Conservation (phyloP, 2,888 invertebrate species). For the Syritta pipiens region DNA sequence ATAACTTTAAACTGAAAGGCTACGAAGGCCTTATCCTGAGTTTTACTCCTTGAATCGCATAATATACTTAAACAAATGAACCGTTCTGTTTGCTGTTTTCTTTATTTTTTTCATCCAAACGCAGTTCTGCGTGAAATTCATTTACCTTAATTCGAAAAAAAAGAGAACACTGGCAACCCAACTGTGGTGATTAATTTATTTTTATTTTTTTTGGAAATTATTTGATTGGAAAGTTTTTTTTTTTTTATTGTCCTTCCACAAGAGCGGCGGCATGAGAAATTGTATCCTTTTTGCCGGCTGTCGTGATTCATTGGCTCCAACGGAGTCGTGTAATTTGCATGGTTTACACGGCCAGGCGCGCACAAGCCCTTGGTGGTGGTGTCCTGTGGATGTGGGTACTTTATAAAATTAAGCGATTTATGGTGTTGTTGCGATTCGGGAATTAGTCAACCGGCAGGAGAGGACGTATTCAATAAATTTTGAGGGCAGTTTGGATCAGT, state of each 20-base stretch:
- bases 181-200: constrained; percentile 11
- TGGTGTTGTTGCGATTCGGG: background rate
- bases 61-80: background rate
- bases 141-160: background rate
- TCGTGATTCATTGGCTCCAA: constrained; percentile 38
- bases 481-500: too few relatives aligned
- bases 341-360: background rate
- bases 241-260: constrained; percentile 1
- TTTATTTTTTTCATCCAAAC: too few relatives aligned
- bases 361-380: background rate
- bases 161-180: background rate
- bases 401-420: background rate
- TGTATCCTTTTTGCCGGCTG: constrained; percentile 37
- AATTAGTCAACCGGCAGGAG: background rate
- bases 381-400: background rate
- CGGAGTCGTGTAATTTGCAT: background rate
- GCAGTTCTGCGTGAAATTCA: too few relatives aligned
- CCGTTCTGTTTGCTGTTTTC: background rate
- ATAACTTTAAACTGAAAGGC: constrained; percentile 36
- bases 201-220: background rate
- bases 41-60: constrained; percentile 11
- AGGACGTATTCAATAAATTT: too few relatives aligned
- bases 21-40: constrained; percentile 52
- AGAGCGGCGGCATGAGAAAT: constrained; percentile 31
- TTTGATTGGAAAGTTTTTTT: constrained; percentile 17